Evolutionary conservation across 2,113 vertebrate genomes (phyloP).

Genomic region (Oryzias melastigma): DNA sequence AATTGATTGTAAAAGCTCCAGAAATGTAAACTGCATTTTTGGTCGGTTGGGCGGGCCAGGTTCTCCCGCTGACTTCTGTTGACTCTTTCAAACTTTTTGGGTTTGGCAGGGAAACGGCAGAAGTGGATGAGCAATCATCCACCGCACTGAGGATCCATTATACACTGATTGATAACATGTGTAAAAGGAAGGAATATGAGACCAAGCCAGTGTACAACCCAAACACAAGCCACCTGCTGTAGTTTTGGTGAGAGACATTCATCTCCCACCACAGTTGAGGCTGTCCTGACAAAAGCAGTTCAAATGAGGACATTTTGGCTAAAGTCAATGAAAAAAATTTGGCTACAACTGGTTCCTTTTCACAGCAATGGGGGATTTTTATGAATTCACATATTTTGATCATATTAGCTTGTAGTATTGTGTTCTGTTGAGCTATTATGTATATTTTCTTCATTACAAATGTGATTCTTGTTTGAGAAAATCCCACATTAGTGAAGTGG

Average conservation of each 20-base stretch:
- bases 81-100: constrained; percentile 16
- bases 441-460: no score
- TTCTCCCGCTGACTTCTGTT: constrained; percentile 32
- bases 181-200: constrained; percentile 50
- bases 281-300: constrained; percentile 59
- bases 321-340: constrained; percentile 46
- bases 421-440: neutral
- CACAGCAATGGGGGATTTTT: no score
- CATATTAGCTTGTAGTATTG: no score
- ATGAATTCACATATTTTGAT: no score
- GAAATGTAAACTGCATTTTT: constrained; percentile 51
- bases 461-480: no score
- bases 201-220: constrained; percentile 50
- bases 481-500: no score
- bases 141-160: constrained; percentile 32
- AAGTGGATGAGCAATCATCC: constrained; percentile 31
- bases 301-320: constrained; percentile 67
- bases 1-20: constrained; percentile 36
- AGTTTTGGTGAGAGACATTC: constrained; percentile 51
- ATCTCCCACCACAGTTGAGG: constrained; percentile 45
- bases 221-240: constrained; percentile 74
- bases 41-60: constrained; percentile 3
- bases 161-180: constrained; percentile 64
- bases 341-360: constrained; percentile 4
- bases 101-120: constrained; percentile 18